These are phyloP conservation scores for Parnassius smintheus DNA, from an alignment of 2,888 invertebrate species.

Conservation along the genomic window DNA sequence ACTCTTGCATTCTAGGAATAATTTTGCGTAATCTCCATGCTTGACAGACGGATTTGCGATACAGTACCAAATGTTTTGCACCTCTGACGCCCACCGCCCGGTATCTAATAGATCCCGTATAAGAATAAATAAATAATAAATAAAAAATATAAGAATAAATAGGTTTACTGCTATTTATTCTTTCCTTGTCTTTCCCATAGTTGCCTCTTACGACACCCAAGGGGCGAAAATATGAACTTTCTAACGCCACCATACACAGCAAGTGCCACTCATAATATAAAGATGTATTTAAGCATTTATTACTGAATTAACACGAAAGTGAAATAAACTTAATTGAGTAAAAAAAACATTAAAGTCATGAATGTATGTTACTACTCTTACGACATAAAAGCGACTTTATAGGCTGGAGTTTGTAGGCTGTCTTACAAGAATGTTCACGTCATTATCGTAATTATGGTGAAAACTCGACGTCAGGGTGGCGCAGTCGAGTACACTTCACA, in stretches of 20 bases:
- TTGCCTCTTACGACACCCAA: too few relatives aligned
- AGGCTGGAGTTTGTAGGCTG: conserved; percentile 33
- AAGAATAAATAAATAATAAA: too few relatives aligned
- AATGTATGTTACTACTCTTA: conserved; percentile 24
- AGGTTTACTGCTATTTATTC: too few relatives aligned
- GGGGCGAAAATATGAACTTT: too few relatives aligned
- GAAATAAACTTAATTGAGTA: conserved; percentile 22
- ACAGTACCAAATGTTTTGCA: too few relatives aligned
- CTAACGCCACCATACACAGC: background rate
- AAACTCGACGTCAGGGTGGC: conserved; percentile 24
- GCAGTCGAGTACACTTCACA: conserved; percentile 54
- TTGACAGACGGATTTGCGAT: too few relatives aligned
- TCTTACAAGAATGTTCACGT: conserved; percentile 41
- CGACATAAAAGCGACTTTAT: conserved; percentile 24
- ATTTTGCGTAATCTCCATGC: too few relatives aligned
- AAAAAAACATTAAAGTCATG: conserved; percentile 19
- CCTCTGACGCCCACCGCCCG: too few relatives aligned
- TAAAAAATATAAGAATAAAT: too few relatives aligned
- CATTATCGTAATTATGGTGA: conserved; percentile 47
- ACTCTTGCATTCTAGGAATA: too few relatives aligned
- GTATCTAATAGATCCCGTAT: too few relatives aligned
- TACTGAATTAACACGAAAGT: conserved; percentile 10
- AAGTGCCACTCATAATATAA: conserved; percentile 10
- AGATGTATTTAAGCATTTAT: conserved; percentile 23
- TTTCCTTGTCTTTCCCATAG: too few relatives aligned